A percentile compares a stretch with the other conserved stretches of the same genome.
Evolutionary conservation across 2,888 invertebrate genomes (phyloP).

Genomic region (Xylocampa areola): DNA sequence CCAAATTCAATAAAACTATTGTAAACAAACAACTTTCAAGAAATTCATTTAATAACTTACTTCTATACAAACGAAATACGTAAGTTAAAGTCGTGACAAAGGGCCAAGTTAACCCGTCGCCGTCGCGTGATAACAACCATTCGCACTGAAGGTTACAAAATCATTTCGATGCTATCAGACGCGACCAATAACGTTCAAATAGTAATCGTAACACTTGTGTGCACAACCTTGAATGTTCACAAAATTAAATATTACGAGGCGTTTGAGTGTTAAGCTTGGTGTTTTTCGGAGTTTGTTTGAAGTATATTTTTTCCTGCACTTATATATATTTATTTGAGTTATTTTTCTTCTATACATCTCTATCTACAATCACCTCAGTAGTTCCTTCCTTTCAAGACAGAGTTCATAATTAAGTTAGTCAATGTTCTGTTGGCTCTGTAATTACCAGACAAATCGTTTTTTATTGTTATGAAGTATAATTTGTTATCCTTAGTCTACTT

Average conservation of each 20-base stretch:
- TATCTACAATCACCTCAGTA: too few species aligned
- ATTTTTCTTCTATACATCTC: too few species aligned
- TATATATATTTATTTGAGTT: too few species aligned
- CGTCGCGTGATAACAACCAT: slow-evolving; percentile 70
- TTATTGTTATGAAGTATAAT: too few species aligned
- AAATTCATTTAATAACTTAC: slow-evolving; percentile 16
- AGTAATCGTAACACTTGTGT: slow-evolving; percentile 63
- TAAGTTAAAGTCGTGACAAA: slow-evolving; percentile 67
- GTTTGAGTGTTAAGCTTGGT: slow-evolving; percentile 27
- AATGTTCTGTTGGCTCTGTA: too few species aligned
- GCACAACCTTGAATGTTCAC: slow-evolving; percentile 51
- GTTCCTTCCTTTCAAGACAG: too few species aligned
- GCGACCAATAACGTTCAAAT: slow-evolving; percentile 64
- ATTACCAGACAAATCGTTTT: too few species aligned
- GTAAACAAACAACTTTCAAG: not conserved
- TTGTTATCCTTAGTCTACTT: too few species aligned
- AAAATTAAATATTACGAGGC: slow-evolving; percentile 37
- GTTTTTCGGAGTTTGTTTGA: slow-evolving; percentile 17
- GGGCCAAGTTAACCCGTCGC: slow-evolving; percentile 47
- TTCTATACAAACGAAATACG: too few species aligned
- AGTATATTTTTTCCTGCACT: slow-evolving; percentile 6
- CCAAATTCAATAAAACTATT: not conserved
- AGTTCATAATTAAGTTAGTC: too few species aligned
- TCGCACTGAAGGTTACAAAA: slow-evolving; percentile 61
- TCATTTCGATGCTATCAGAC: slow-evolving; percentile 62